Evolutionary conservation across 2,888 invertebrate species (phyloP), one percentile per base, ranked within the genome.

Genomic region (Acanthosepion pharaonis): DNA sequence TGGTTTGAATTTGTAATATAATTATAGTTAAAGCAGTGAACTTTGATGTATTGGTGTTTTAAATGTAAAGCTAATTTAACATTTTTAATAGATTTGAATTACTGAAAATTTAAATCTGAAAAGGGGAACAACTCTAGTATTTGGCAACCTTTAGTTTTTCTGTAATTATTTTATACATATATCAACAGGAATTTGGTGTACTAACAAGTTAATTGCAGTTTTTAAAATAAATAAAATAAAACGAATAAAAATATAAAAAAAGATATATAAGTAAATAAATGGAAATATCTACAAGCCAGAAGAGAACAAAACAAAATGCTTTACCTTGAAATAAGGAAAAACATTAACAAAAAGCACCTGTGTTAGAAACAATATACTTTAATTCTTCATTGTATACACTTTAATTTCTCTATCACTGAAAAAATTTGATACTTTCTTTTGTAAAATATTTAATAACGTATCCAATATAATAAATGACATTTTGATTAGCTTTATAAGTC

Each of bases 331-430:
- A 78, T 78, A 78, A 78, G 78, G 78, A 78, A 78, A 55, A 78
- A n/a, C n/a, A 78, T 78, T 78, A n/a, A 78, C 78, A 78, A 78
- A 78, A 78, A 78, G 78, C 78, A 78, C 78, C 78, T 78, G 78
- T 78, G 78, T 78, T 33, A 33, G n/a, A 78, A 78, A 78, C 23
- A n/a, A 78, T 78, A 59, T 59, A 59, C 59, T 59, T 59, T 59
- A 6, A 51, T 51, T 51, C 8, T 78, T 33, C n/a, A 78, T 78
- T 78, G 9, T 78, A 15, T n/a, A 78, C n/a, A 15, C 11, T 11
- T n/a, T 3, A 78, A 8, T 78, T 11, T 78, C n/a, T n/a, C 11
- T 5, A n/a, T 9, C 33, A 78, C 78, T 4, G n/a, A 59, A 23
- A 59, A 25, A 23, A 59, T 59, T 33, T 33, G n/a, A 78, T 33